Conservation (phyloP, 2,113 vertebrate species). For the Antennarius striatus region DNA sequence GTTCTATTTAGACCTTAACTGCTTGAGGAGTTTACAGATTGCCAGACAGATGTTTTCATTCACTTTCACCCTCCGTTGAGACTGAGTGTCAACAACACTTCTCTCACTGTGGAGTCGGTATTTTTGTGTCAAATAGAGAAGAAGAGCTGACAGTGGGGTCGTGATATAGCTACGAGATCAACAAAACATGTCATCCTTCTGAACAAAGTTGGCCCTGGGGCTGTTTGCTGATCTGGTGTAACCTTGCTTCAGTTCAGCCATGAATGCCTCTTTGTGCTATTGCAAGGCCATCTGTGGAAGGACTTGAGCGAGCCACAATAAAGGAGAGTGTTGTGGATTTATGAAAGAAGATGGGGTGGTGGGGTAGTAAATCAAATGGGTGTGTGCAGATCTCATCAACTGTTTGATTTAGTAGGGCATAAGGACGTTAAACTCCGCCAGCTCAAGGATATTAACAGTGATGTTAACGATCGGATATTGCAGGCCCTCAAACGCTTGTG, state of each 20-base stretch:
- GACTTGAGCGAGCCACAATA: conserved; percentile 52
- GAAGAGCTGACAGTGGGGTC: conserved; percentile 10
- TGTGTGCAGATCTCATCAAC: conserved; percentile 58
- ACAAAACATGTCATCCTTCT: conserved; percentile 56
- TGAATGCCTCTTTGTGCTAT: conserved; percentile 73
- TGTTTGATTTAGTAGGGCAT: conserved; percentile 54
- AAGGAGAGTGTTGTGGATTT: conserved; percentile 59
- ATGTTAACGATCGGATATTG: conserved; percentile 49
- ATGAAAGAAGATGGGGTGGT: conserved; percentile 57
- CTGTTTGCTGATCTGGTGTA: conserved; percentile 38
- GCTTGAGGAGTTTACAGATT: conserved; percentile 33
- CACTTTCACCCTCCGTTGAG: conserved; percentile 25
- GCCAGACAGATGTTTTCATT: conserved; percentile 45
- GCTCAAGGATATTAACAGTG: conserved; percentile 42
- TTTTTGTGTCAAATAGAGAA: conserved; percentile 40
- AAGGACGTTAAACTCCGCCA: conserved; percentile 36
- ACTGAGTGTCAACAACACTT: conserved; percentile 39
- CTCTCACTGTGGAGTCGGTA: conserved; percentile 37
- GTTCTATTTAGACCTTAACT: conserved; percentile 26
- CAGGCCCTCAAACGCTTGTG: neutral
- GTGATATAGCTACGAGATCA: conserved; percentile 49
- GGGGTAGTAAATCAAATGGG: conserved; percentile 37
- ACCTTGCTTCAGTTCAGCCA: conserved; percentile 42
- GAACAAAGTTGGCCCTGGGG: conserved; percentile 49
- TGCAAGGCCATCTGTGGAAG: conserved; percentile 26